Evolutionary conservation across 2,888 invertebrate genomes (phyloP), one percentile per base, ranked within the genome.

Genomic region (Endotricha flammealis): DNA sequence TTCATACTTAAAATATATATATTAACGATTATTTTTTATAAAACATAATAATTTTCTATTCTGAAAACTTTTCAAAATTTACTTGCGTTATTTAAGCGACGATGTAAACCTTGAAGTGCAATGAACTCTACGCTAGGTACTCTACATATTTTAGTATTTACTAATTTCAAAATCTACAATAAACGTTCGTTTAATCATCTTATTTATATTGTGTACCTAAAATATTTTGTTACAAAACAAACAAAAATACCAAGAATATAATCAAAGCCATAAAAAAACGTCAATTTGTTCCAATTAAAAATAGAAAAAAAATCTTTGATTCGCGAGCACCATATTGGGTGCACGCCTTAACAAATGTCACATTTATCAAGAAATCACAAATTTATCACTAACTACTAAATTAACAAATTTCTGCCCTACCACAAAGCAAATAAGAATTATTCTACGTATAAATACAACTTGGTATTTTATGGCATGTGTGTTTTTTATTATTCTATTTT

Each of bases 271-370:
- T 42, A 48, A 46, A 50, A 51, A 52, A 58, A 54, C 53, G 53
- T 58, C 65, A 65, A 74, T 71, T 73, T 67, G 64, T 53, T 44
- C 63, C 79, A 82, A 82, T 83, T 81, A 82, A 79, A 79, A 78
- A 71, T 57, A 73, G 67, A 79, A 76, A 77, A 78, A 80, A 71
- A 75, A 71, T 73, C 76, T 79, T 78, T 60, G 39, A 64, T 64
- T 71, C 67, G 59, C 56, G 54, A 56, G 58, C 64, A 75, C 73
- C 80, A 80, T 81, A 79, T 78, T 81, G 77, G 67, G 75, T 64
- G 70, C 67, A 78, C 85, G 85, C 85, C 83, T 81, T 71, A 72
- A 78, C 85, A 83, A 85, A 83, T 85, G 85, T 75, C 71, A 69
- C 67, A 64, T 66, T 64, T 56, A 60, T 48, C 41, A 48, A 53